phyloP scores from a whole-genome alignment of 1,140 invertebrate species.

The Formica selysi region DNA sequence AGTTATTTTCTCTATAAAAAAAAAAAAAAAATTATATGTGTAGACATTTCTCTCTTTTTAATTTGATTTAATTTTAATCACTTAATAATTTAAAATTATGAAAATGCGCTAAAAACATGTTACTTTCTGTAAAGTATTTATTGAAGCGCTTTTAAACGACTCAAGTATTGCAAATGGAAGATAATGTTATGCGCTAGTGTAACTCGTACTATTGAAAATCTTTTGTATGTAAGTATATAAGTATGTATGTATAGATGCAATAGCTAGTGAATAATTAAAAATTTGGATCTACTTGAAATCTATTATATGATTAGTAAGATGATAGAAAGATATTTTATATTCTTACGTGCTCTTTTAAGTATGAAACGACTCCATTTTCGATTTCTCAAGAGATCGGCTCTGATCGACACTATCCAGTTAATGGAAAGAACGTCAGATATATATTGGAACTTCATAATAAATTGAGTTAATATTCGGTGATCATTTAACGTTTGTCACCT shows the following conservation, averaged over 20 bases:
- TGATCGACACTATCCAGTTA: no score
- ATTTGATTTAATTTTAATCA: neutral
- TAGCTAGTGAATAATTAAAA: neutral
- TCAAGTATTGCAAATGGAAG: neutral
- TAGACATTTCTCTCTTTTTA: no score
- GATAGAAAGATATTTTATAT: neutral
- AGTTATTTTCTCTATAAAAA: neutral
- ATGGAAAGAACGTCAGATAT: no score
- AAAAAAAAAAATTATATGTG: conserved; percentile 5
- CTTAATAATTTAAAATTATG: neutral
- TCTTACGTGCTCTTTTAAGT: neutral
- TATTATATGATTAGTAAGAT: neutral
- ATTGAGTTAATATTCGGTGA: no score
- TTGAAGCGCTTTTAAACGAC: neutral
- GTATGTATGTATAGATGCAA: neutral
- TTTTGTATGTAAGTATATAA: neutral
- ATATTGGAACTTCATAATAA: no score
- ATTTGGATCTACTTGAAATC: neutral
- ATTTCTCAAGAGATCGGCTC: neutral
- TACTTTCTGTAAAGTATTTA: neutral
- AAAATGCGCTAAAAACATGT: neutral
- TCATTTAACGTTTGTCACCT: neutral
- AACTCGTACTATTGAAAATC: neutral
- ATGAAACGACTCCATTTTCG: neutral
- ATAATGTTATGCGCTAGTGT: neutral